These are phyloP conservation scores for Virgularia gustaviana DNA, from an alignment of 92 coral and sea anemone species.

Conservation along the genomic window DNA sequence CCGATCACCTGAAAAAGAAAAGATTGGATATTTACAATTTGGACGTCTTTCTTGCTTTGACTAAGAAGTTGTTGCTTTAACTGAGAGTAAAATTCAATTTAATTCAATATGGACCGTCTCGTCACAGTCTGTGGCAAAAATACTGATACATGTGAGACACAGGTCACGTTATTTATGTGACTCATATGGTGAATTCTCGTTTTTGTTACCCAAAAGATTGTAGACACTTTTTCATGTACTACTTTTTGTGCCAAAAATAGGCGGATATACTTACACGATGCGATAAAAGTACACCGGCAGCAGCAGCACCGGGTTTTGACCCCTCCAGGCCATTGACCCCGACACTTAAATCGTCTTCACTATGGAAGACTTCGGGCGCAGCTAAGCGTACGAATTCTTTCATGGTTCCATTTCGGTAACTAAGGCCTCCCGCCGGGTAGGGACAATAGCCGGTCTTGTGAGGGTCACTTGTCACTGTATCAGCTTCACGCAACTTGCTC, in stretches of 20 bases:
- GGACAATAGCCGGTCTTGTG: conserved; percentile 84
- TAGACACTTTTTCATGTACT: too few relatives aligned
- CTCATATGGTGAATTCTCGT: too few relatives aligned
- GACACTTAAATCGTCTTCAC: conserved; percentile 52
- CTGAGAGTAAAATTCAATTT: too few relatives aligned
- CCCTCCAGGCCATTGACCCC: conserved; percentile 79
- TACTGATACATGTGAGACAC: too few relatives aligned
- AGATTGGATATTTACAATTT: neutral
- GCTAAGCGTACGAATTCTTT: conserved; percentile 60
- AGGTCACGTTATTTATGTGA: too few relatives aligned
- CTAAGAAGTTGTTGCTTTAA: too few relatives aligned
- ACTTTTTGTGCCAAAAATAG: too few relatives aligned
- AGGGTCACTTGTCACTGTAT: conserved; percentile 79
- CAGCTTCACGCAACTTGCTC: conserved; percentile 55
- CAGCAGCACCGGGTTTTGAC: conserved; percentile 92
- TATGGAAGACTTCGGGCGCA: conserved; percentile 57
- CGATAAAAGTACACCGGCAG: conserved; percentile 74
- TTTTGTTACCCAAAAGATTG: too few relatives aligned
- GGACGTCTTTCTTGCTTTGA: too few relatives aligned
- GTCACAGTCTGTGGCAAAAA: too few relatives aligned
- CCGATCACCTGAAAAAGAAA: conserved; percentile 66
- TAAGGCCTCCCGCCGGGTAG: conserved; percentile 75
- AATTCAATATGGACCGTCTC: too few relatives aligned
- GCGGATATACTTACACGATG: conserved; percentile 70
- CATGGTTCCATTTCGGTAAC: conserved; percentile 69